A percentile compares a stretch with the other conserved stretches of the same genome.
Conservation (phyloP, 1,140 invertebrate genomes). For the Hermatobates lingyangjiaoensis region DNA sequence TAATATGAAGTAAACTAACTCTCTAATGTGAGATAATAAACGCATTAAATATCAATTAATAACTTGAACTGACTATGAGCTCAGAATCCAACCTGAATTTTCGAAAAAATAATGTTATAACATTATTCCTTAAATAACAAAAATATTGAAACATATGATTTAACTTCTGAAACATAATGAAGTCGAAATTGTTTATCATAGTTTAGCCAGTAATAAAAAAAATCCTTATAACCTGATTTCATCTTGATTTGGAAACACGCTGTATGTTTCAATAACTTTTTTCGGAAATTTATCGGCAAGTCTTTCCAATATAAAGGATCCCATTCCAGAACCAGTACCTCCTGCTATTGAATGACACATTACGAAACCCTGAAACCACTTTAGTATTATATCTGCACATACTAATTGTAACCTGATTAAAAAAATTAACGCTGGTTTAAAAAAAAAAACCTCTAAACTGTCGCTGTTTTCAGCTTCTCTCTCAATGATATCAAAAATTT, state of each 20-base stretch:
- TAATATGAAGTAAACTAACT: too few species aligned
- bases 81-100: too few species aligned
- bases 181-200: too few species aligned
- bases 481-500: conserved; percentile 98
- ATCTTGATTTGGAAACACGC: conserved; percentile 96
- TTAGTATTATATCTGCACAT: background rate
- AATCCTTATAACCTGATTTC: conserved; percentile 52
- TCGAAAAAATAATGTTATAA: too few species aligned
- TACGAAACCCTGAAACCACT: conserved; percentile 78
- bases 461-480: conserved; percentile 96
- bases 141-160: too few species aligned
- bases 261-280: conserved; percentile 95
- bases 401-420: background rate
- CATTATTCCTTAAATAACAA: too few species aligned
- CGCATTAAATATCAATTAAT: too few species aligned
- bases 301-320: conserved; percentile 84
- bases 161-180: too few species aligned
- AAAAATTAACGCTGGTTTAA: conserved; percentile 1
- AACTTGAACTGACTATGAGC: too few species aligned
- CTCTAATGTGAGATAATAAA: too few species aligned
- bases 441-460: conserved; percentile 60
- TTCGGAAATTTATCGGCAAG: conserved; percentile 91
- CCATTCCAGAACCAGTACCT: conserved; percentile 95
- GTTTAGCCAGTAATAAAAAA: background rate
- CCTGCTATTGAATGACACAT: conserved; percentile 97